These are phyloP conservation scores for Berghia stephanieae DNA, from an alignment of 1,140 invertebrate genomes.

Conservation along the genomic window DNA sequence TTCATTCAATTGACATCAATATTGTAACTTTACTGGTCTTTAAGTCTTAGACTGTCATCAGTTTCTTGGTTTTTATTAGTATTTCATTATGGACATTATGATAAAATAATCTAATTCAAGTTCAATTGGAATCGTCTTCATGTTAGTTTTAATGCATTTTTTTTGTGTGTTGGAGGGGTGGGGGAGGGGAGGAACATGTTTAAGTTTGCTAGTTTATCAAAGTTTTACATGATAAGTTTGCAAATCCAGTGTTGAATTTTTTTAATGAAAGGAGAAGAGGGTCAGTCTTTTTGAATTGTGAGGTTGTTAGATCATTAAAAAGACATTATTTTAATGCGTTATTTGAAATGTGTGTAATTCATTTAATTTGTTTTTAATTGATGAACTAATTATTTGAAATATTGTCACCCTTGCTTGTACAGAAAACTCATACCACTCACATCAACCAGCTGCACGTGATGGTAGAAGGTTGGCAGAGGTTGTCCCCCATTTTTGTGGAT, in stretches of 20 bases:
- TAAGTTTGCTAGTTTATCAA: too few relatives aligned
- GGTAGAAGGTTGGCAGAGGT: conserved; percentile 86
- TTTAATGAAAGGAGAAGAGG: neutral
- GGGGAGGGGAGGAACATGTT: too few relatives aligned
- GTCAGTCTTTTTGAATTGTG: neutral
- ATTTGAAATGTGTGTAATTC: neutral
- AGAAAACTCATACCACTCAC: conserved; percentile 81
- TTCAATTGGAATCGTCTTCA: too few relatives aligned
- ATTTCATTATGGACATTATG: too few relatives aligned
- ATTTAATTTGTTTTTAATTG: neutral
- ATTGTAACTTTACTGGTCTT: neutral
- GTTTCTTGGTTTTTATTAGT: too few relatives aligned
- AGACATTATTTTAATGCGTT: neutral
- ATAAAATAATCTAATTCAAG: too few relatives aligned
- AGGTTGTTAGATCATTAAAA: neutral
- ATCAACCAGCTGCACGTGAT: conserved; percentile 88
- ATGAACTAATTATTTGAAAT: neutral
- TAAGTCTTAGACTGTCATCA: neutral
- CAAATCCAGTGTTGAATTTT: too few relatives aligned
- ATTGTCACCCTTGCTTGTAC: conserved; percentile 49
- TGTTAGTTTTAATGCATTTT: too few relatives aligned
- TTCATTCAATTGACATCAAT: neutral
- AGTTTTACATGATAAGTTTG: too few relatives aligned
- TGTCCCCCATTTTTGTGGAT: conserved; percentile 91
- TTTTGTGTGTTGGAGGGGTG: too few relatives aligned